phyloP scores from a whole-genome alignment of 1,140 invertebrate genomes.

The Penaeus vannamei region DNA sequence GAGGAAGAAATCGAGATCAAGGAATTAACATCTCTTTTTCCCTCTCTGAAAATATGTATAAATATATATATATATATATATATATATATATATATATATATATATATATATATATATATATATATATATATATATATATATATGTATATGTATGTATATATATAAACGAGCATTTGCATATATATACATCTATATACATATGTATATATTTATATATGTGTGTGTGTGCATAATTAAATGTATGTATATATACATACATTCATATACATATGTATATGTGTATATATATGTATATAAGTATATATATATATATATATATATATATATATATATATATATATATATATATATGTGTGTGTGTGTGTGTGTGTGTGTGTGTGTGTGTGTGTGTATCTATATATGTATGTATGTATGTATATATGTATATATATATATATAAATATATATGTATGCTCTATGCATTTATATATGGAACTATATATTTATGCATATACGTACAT shows the following conservation, averaged over 20 bases:
- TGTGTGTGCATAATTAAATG: not conserved
- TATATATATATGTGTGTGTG: constrained; percentile 20
- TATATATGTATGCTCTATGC: too few species aligned
- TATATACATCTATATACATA: not conserved
- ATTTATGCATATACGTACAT: not conserved
- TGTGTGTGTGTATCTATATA: too few species aligned
- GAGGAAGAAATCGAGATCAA: too few species aligned
- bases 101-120: not conserved
- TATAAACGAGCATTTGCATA: not conserved
- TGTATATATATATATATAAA: not conserved
- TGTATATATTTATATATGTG: not conserved
- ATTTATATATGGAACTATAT: too few species aligned
- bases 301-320: constrained; percentile 12
- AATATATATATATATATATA: not conserved
- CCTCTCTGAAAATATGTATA: too few species aligned
- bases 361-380: too few species aligned
- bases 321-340: constrained; percentile 8
- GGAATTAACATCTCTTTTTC: too few species aligned
- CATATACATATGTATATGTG: not conserved
- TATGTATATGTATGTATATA: not conserved
- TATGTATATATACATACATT: not conserved
- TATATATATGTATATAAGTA: constrained; percentile 13
- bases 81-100: not conserved
- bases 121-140: not conserved
- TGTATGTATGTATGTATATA: not conserved